Base-by-base conservation (phyloP, 2,113 vertebrate genomes). In the Patagioenas fasciata region DNA sequence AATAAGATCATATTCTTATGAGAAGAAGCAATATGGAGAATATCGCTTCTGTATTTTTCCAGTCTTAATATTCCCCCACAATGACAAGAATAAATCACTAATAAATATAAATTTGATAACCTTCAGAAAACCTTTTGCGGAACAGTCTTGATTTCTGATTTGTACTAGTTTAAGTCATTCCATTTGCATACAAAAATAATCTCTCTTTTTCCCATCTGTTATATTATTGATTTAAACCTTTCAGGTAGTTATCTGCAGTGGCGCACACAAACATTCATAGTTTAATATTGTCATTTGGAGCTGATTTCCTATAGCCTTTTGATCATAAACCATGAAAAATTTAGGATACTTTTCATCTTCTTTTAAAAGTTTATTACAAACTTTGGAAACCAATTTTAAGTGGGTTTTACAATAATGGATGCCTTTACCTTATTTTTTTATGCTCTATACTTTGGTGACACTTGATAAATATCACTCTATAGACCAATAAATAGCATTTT, bases 101-200 rank as follows among this genome's bases (percentile, higher is more conserved):
- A 94, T 95, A 92, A 80, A 92, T 93, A 95, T 28, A 77, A 88
- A 96, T 96, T 62, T 73, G 23, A 70, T 96, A 92, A 95, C 47
- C 70, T 95, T 91, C 70, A 72, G 80, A 83, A 94, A 96, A 85
- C 51, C 66, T 95, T 85, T 92, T 88, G 54, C 69, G 62, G 53
- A 91, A 62, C 29, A 72, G 26, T 77, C 78, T 84, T 89, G 82
- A 64, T 83, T 80, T 73, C 74, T 83, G 62, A 89, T 93, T 93
- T 91, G 85, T 85, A 58, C 89, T 88, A 88, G 72, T 91, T 92
- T 94, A 93, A 96, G 88, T 77, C 36, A 89, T 95, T 92, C 89
- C 10, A 95, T 97, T 95, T 97, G 94, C 95, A 95, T 97, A 89
- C 10, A 77, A 89, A 93, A 93, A 96, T 95, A 93, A 92, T 92